Percentiles rank a stretch among this genome's conserved stretches.
Conservation (phyloP, 1,140 invertebrate genomes). For the Meloidogyne exigua region DNA sequence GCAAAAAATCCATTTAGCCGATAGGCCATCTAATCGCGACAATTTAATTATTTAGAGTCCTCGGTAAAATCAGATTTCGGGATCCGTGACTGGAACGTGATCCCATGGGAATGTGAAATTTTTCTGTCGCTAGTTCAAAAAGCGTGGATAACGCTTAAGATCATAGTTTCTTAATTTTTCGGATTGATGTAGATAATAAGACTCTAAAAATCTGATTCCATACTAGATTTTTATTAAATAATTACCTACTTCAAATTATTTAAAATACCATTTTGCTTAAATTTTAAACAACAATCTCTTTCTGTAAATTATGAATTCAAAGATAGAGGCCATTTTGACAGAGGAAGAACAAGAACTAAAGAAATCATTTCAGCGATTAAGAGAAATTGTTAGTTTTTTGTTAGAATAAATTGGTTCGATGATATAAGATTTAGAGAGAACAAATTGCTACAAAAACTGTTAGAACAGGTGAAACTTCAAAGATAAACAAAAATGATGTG, state of each 20-base stretch:
- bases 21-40: background rate
- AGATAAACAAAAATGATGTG: background rate
- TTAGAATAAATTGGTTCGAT: background rate
- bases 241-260: background rate
- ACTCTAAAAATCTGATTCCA: background rate
- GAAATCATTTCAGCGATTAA: conserved; percentile 30
- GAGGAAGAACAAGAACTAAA: conserved; percentile 45
- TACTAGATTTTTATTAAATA: too few relatives aligned
- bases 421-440: conserved; percentile 7
- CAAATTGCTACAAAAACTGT: background rate
- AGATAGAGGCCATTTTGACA: conserved; percentile 30
- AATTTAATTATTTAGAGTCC: too few relatives aligned
- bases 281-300: conserved; percentile 6
- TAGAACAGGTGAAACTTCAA: conserved; percentile 5
- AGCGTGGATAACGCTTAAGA: too few relatives aligned
- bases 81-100: too few relatives aligned
- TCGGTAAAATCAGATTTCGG: too few relatives aligned
- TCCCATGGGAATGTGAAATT: too few relatives aligned
- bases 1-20: background rate
- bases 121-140: too few relatives aligned
- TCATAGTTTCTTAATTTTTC: too few relatives aligned
- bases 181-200: too few relatives aligned
- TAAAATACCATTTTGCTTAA: conserved; percentile 12
- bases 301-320: conserved; percentile 9
- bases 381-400: conserved; percentile 24